Base-by-base conservation (phyloP, 2,797 vertebrate species). In the Lateolabrax maculatus region DNA sequence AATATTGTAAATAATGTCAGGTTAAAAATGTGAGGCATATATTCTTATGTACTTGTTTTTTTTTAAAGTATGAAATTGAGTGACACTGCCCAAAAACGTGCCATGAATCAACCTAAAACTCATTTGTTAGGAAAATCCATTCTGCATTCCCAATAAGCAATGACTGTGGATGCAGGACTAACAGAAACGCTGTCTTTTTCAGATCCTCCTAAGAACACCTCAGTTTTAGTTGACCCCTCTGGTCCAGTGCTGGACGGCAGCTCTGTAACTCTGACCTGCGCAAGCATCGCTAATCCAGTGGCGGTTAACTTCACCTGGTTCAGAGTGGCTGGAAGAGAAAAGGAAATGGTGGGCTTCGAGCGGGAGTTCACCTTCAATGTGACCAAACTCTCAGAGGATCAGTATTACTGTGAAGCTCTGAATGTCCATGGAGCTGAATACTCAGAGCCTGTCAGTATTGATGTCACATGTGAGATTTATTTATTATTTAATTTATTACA, bases 211-310 rank as follows among this genome's bases (percentile, higher is more conserved):
- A 89, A 80, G 61, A 92, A 91, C 83, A 92, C 90, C 4, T 77
- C 77, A 0, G 49, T 90, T 39, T 82, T 56, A 1, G 69, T 34
- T 0, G 71, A 84, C 5, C 86, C 90, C 11, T 71, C 89, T 25
- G 88, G 89, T 51, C 72, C 88, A 0, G 72, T 92, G 71, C 27
- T 8, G 29, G 92, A 93, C 0, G 86, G 92, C 75, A 89, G 69
- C 74, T 83, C 89, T 56, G 93, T 94, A 19, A 91, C 84, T 60
- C 84, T 95, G 76, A 87, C 80, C 77, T 95, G 94, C 84, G 55
- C 49, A 6, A 86, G 66, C 60, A 19, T 79, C 0, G 87, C 87
- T 67, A 93, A 90, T 48, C 92, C 89, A 61, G 70, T 64, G 0
- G 66, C 15, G 7, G 9, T 58, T 0, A 89, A 92, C 75, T 48